Evolutionary conservation across 2,113 vertebrate species (phyloP).

Genomic region (Okapia johnstoni): DNA sequence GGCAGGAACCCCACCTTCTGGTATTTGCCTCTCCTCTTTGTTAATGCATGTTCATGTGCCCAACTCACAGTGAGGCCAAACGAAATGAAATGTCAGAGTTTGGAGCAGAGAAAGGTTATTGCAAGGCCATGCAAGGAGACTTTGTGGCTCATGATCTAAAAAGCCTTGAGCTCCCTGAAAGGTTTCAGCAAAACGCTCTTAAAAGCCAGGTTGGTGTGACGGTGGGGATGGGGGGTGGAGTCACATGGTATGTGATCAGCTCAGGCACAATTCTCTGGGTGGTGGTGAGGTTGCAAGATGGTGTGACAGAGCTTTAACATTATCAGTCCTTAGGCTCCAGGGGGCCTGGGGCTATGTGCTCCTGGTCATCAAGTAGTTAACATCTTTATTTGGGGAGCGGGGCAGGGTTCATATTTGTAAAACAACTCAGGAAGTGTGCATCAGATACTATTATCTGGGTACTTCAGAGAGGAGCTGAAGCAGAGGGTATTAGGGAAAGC

Average conservation of each 20-base stretch:
- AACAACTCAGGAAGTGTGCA: not conserved
- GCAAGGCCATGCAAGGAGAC: not conserved
- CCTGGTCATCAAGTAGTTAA: not conserved
- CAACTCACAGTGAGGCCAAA: not conserved
- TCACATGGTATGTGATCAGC: not conserved
- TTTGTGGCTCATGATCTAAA: not conserved
- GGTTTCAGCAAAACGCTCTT: not conserved
- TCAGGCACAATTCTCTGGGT: not conserved
- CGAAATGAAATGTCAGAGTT: not conserved
- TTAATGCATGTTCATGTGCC: not conserved
- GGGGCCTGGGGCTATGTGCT: not conserved
- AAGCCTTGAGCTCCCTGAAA: not conserved
- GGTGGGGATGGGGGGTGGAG: not conserved
- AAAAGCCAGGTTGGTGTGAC: not conserved
- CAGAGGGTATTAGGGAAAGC: not conserved
- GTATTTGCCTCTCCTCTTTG: not conserved
- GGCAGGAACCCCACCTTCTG: not conserved
- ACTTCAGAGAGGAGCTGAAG: not conserved
- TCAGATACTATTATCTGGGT: not conserved
- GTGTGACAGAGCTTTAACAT: not conserved
- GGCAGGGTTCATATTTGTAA: not conserved
- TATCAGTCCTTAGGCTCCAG: not conserved
- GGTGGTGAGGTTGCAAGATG: not conserved
- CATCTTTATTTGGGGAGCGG: not conserved
- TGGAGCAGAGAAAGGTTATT: not conserved